A percentile compares a stretch with the other conserved stretches of the same genome.
phyloP scores from a whole-genome alignment of 37 sponge, comb jelly and placozoan genomes.

The Amphimedon queenslandica region DNA sequence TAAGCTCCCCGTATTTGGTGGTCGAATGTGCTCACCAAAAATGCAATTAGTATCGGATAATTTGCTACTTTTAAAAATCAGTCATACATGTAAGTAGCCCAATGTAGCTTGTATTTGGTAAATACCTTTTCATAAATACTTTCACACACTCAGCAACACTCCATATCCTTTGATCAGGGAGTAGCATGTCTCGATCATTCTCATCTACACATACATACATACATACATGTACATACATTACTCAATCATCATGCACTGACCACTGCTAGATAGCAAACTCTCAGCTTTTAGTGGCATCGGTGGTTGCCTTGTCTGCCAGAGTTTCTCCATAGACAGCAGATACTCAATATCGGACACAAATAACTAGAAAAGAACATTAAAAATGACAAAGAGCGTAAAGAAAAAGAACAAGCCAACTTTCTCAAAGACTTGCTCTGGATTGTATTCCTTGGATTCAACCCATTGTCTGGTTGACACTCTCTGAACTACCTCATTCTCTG shows the following conservation, averaged over 20 bases:
- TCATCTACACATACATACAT: neutral
- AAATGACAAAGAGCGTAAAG: neutral
- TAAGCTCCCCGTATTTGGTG: too few relatives aligned
- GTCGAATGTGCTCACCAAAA: too few relatives aligned
- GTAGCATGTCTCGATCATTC: constrained; percentile 1
- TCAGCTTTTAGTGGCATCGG: constrained; percentile 55
- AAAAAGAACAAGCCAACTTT: constrained; percentile 54
- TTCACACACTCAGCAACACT: constrained; percentile 67
- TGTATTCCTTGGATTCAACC: constrained; percentile 78
- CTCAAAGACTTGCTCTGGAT: constrained; percentile 64
- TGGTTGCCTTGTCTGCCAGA: constrained; percentile 85
- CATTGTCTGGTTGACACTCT: constrained; percentile 86
- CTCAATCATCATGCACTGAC: neutral
- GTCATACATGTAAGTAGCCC: too few relatives aligned
- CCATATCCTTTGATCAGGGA: constrained; percentile 94
- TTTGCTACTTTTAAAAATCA: too few relatives aligned
- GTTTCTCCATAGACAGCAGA: constrained; percentile 92
- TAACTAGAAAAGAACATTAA: constrained; percentile 34
- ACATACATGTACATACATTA: neutral
- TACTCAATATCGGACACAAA: constrained; percentile 88
- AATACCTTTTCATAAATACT: constrained; percentile 63
- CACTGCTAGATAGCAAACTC: neutral
- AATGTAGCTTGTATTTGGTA: too few relatives aligned
- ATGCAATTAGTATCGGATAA: neutral
- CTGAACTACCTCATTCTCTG: neutral